These are phyloP conservation scores for Rutilus rutilus DNA, from an alignment of 2,113 vertebrate species.

Conservation along the genomic window DNA sequence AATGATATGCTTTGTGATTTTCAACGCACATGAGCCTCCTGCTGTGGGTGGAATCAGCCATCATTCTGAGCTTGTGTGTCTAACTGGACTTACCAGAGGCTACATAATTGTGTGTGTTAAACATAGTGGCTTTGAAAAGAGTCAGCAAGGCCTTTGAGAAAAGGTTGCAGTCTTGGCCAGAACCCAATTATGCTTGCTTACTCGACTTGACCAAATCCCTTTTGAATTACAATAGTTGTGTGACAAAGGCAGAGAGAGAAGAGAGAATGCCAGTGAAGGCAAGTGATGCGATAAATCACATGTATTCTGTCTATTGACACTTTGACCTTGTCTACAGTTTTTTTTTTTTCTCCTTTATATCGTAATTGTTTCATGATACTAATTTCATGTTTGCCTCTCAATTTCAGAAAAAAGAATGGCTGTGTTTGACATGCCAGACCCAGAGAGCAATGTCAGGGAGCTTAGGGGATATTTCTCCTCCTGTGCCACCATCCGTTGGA, in stretches of 20 bases:
- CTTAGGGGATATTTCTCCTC: slow-evolving; percentile 84
- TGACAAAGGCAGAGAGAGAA: background rate
- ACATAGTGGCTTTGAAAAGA: slow-evolving; percentile 32
- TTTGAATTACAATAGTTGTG: slow-evolving; percentile 26
- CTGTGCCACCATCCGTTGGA: slow-evolving; percentile 74
- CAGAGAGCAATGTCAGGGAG: slow-evolving; percentile 92
- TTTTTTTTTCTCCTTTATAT: background rate
- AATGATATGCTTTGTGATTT: background rate
- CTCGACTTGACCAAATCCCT: slow-evolving; percentile 37
- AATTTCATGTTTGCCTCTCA: slow-evolving; percentile 60
- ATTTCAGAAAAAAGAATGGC: slow-evolving; percentile 98
- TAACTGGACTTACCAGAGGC: background rate
- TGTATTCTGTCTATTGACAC: slow-evolving; percentile 9
- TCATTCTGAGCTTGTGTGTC: slow-evolving; percentile 26
- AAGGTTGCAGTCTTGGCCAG: slow-evolving; percentile 30
- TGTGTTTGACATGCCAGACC: slow-evolving; percentile 99
- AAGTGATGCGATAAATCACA: slow-evolving; percentile 4
- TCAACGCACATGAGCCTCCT: background rate
- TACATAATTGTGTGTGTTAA: slow-evolving; percentile 38
- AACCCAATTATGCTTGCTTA: slow-evolving; percentile 34
- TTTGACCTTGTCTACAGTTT: slow-evolving; percentile 17
- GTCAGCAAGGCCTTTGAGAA: slow-evolving; percentile 36
- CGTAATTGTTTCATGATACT: slow-evolving; percentile 14
- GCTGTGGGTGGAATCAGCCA: background rate
- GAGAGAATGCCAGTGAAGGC: slow-evolving; percentile 17